phyloP scores from a whole-genome alignment of 92 coral and sea anemone species.

The Porites cylindrica region DNA sequence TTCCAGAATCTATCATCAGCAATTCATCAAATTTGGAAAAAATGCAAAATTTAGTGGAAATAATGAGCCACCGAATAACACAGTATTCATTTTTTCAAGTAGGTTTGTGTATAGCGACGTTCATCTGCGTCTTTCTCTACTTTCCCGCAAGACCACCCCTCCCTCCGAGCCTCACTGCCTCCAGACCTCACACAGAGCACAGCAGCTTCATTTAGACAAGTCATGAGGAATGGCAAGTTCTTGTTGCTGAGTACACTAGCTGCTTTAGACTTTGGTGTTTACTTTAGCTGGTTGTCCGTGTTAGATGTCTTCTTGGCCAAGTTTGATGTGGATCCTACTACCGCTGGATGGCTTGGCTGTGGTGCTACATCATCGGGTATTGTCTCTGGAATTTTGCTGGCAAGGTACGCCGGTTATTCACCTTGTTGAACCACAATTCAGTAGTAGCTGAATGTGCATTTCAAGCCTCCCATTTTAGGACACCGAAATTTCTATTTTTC shows the following conservation, averaged over 20 bases:
- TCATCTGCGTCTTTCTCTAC: slow-evolving; percentile 69
- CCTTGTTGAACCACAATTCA: background rate
- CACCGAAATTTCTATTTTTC: no score
- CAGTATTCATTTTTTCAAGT: slow-evolving; percentile 60
- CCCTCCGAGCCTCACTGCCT: slow-evolving; percentile 79
- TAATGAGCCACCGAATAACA: slow-evolving; percentile 24
- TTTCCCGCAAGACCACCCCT: slow-evolving; percentile 83
- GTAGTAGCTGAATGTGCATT: no score
- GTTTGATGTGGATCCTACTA: slow-evolving; percentile 57
- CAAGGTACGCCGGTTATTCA: slow-evolving; percentile 48
- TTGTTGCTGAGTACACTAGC: slow-evolving; percentile 58
- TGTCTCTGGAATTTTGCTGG: slow-evolving; percentile 60
- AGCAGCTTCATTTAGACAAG: slow-evolving; percentile 8
- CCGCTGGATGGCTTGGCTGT: slow-evolving; percentile 89
- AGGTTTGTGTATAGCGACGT: slow-evolving; percentile 54
- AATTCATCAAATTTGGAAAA: background rate
- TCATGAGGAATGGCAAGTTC: slow-evolving; percentile 50
- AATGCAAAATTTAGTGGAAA: background rate
- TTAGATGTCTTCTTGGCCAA: slow-evolving; percentile 75
- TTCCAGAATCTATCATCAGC: background rate
- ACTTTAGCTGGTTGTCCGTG: slow-evolving; percentile 80
- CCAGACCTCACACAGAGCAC: slow-evolving; percentile 33
- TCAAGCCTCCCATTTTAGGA: no score
- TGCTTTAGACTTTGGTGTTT: slow-evolving; percentile 67
- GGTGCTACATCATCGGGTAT: slow-evolving; percentile 58